phyloP scores from a whole-genome alignment of 1,140 invertebrate species.

The Bradysia coprophila region DNA sequence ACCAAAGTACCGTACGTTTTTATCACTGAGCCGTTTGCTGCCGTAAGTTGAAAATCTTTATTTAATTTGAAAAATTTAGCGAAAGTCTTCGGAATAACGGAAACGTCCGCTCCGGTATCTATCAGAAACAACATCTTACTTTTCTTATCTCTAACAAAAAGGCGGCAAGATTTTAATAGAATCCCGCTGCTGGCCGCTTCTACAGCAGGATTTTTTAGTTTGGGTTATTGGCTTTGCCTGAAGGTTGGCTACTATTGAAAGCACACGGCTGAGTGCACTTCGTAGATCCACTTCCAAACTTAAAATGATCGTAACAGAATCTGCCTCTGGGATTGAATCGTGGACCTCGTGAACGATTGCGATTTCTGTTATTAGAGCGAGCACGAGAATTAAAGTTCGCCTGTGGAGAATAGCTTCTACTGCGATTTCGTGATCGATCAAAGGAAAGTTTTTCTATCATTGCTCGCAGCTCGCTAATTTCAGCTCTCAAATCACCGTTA shows the following conservation, averaged over 20 bases:
- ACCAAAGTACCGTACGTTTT: neutral
- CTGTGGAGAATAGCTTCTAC: neutral
- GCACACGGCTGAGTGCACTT: no score
- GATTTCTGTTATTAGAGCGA: neutral
- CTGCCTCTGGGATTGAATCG: no score
- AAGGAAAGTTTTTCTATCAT: no score
- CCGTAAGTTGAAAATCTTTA: neutral
- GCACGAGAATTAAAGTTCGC: neutral
- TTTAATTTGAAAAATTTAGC: no score
- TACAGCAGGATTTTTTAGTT: no score
- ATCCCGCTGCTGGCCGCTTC: no score
- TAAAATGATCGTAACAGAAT: no score
- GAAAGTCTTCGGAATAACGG: no score
- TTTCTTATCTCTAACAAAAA: neutral
- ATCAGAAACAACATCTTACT: neutral
- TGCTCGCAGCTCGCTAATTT: neutral
- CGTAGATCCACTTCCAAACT: no score
- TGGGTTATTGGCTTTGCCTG: no score
- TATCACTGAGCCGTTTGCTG: neutral
- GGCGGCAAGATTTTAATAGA: no score
- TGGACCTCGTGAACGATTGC: neutral
- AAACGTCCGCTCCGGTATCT: conserved; percentile 1
- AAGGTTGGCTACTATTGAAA: no score
- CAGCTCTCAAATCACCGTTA: neutral
- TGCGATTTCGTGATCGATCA: neutral